Evolutionary conservation across 2,797 vertebrate species (phyloP).

Genomic region (Dryobates pubescens): DNA sequence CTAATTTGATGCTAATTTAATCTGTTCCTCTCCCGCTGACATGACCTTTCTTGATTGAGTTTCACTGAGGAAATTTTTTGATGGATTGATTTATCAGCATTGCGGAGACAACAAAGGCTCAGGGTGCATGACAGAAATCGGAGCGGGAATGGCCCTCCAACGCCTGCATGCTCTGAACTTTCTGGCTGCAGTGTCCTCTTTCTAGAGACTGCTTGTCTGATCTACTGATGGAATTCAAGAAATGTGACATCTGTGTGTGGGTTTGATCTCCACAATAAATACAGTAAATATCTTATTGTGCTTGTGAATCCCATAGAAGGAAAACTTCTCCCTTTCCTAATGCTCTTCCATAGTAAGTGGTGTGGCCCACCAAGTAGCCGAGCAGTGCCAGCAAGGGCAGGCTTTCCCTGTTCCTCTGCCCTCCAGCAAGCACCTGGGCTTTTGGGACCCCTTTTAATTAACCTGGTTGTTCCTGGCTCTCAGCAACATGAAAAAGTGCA

Average conservation of each 20-base stretch:
- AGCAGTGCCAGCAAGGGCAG: not conserved
- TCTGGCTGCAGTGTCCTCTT: conserved; percentile 72
- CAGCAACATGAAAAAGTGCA: not conserved
- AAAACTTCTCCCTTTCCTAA: conserved; percentile 32
- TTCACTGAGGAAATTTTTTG: conserved; percentile 99
- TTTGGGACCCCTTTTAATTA: not conserved
- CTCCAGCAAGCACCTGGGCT: not conserved
- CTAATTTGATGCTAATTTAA: conserved; percentile 99
- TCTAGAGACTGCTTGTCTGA: conserved; percentile 77
- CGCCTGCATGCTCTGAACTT: conserved; percentile 73
- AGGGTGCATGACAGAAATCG: conserved; percentile 83
- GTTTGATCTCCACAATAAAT: conserved; percentile 75
- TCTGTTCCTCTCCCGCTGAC: conserved; percentile 99
- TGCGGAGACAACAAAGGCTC: conserved; percentile 98
- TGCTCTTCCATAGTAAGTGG: not conserved
- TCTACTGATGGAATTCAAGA: conserved; percentile 81
- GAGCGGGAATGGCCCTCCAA: conserved; percentile 70
- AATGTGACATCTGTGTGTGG: conserved; percentile 77
- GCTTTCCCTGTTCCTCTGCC: not conserved
- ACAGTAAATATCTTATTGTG: conserved; percentile 76
- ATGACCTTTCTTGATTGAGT: conserved; percentile 99
- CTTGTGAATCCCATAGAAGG: conserved; percentile 4
- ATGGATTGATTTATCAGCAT: conserved; percentile 99
- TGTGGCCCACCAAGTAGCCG: not conserved
- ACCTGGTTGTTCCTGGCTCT: not conserved